phyloP scores from a whole-genome alignment of 1,140 invertebrate genomes.

The Wiebesia pumilae region DNA sequence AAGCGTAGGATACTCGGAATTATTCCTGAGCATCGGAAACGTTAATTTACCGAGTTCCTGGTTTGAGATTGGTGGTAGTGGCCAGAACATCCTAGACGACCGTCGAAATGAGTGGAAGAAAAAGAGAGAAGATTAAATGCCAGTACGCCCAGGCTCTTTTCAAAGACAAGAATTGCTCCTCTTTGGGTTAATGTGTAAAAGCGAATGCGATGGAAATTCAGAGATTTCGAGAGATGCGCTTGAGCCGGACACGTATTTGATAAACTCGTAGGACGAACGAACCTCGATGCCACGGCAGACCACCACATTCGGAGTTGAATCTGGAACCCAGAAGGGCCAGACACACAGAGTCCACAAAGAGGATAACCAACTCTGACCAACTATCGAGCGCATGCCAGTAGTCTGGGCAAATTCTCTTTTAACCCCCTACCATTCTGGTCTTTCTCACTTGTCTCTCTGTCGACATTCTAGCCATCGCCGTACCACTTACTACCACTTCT shows the following conservation, averaged over 20 bases:
- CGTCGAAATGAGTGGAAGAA: not conserved
- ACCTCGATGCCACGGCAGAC: not conserved
- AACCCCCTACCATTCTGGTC: too few relatives aligned
- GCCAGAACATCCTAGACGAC: not conserved
- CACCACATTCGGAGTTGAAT: not conserved
- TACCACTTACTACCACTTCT: not conserved
- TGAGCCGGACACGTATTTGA: constrained; percentile 21
- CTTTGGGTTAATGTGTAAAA: constrained; percentile 30
- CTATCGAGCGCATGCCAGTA: constrained; percentile 22
- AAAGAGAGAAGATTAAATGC: not conserved
- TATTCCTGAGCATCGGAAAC: not conserved
- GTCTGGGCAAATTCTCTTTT: not conserved
- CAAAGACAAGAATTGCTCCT: constrained; percentile 47
- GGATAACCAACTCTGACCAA: constrained; percentile 24
- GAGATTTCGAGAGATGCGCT: constrained; percentile 19
- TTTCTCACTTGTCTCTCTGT: not conserved
- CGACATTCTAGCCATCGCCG: not conserved
- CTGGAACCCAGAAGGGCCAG: not conserved
- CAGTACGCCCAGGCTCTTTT: not conserved
- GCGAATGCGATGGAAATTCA: constrained; percentile 34
- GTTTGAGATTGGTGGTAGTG: not conserved
- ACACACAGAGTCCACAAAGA: not conserved
- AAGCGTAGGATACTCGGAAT: not conserved
- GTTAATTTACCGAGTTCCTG: not conserved
- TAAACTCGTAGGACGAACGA: constrained; percentile 3